Percentiles rank a stretch among this genome's conserved stretches.
These are phyloP conservation scores for Aleadryas rufinucha DNA, from an alignment of 2,113 vertebrate species.

Conservation along the genomic window DNA sequence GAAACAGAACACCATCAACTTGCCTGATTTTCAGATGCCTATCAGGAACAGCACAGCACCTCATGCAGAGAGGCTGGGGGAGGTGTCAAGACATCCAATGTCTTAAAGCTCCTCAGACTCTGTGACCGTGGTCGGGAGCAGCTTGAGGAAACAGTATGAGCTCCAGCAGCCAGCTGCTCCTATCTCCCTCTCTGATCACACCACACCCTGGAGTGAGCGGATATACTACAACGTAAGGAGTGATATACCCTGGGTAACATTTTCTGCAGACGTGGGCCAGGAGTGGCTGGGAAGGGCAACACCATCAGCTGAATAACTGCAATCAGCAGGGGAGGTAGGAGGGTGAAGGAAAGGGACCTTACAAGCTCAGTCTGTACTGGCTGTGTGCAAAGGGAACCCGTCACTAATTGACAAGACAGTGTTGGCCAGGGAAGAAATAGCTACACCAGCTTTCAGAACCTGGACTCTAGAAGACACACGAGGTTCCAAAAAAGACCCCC, in stretches of 20 bases:
- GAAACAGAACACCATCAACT: background rate
- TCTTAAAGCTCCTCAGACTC: background rate
- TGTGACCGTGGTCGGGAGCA: background rate
- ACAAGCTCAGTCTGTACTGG: background rate
- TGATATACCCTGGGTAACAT: rapidly evolving
- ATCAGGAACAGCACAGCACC: background rate
- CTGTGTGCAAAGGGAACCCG: background rate
- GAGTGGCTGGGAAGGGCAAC: background rate
- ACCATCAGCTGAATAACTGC: background rate
- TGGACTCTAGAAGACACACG: background rate
- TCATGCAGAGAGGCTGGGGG: background rate
- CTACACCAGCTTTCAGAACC: background rate
- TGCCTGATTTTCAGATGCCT: background rate
- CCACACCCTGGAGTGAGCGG: background rate
- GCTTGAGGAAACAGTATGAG: background rate
- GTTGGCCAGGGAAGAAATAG: background rate
- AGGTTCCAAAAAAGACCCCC: background rate
- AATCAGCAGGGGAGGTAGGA: background rate
- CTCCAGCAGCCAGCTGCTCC: background rate
- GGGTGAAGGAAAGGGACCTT: background rate
- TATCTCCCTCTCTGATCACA: background rate
- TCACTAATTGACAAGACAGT: background rate
- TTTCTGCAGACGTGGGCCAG: background rate
- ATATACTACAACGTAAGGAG: background rate
- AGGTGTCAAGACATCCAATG: background rate